Evolutionary conservation across 1,140 invertebrate genomes (phyloP).

Genomic region (Antheraea mylitta): DNA sequence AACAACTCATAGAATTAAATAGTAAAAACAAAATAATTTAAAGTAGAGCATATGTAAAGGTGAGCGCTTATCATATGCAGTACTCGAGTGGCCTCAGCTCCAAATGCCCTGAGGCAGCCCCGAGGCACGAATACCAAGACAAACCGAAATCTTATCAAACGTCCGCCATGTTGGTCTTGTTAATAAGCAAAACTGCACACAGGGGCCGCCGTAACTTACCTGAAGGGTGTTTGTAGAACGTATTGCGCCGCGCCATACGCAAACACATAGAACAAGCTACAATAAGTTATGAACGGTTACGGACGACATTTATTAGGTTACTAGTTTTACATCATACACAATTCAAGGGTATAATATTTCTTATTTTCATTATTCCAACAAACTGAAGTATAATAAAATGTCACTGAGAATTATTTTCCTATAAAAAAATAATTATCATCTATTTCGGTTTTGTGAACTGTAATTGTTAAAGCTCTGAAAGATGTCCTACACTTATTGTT

Average conservation of each 20-base stretch:
- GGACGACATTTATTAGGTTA: not conserved
- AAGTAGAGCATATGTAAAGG: constrained; percentile 41
- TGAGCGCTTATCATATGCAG: constrained; percentile 9
- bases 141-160: constrained; percentile 75
- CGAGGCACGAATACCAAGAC: constrained; percentile 73
- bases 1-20: no score
- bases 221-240: constrained; percentile 67
- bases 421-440: no score
- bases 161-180: constrained; percentile 66
- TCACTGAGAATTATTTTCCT: no score
- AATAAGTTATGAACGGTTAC: constrained; percentile 3
- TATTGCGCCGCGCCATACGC: constrained; percentile 52
- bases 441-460: no score
- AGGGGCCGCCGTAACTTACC: constrained; percentile 60
- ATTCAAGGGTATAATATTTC: not conserved
- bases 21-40: not conserved
- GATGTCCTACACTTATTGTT: no score
- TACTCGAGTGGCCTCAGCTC: constrained; percentile 49
- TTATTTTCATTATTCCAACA: not conserved
- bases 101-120: constrained; percentile 65
- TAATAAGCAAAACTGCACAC: constrained; percentile 75
- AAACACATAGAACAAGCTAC: constrained; percentile 32
- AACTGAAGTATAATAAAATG: no score
- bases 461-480: no score
- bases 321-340: not conserved